Evolutionary conservation across 2,888 invertebrate genomes (phyloP).

Genomic region (Synanthedon tipuliformis): DNA sequence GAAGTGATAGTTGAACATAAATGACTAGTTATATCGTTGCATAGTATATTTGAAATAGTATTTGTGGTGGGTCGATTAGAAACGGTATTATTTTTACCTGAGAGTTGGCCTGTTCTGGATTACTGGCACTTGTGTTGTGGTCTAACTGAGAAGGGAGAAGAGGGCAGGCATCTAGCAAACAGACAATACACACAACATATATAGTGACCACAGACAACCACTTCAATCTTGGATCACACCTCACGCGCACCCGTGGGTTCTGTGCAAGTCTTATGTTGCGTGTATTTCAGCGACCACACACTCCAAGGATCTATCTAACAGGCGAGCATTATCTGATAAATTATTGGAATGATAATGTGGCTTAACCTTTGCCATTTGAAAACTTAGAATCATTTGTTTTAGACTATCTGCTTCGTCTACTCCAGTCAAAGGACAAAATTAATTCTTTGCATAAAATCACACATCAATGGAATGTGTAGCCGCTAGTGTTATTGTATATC

Average conservation of each 20-base stretch:
- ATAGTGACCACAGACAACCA: conserved; percentile 71
- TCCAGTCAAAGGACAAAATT: too few relatives aligned
- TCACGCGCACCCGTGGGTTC: conserved; percentile 55
- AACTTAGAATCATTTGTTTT: too few relatives aligned
- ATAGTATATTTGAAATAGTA: conserved; percentile 62
- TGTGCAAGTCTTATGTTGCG: conserved; percentile 61
- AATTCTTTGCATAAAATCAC: too few relatives aligned
- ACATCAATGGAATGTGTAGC: too few relatives aligned
- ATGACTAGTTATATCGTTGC: conserved; percentile 59
- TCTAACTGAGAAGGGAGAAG: conserved; percentile 88
- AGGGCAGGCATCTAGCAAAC: conserved; percentile 95
- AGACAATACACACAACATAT: conserved; percentile 86
- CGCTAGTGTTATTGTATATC: conserved; percentile 33
- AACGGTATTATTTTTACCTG: conserved; percentile 72
- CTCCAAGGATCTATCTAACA: background rate
- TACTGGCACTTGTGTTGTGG: conserved; percentile 83
- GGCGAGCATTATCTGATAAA: too few relatives aligned
- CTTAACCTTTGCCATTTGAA: too few relatives aligned
- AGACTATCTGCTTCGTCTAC: too few relatives aligned
- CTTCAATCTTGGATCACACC: conserved; percentile 68
- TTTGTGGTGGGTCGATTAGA: conserved; percentile 64
- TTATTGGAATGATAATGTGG: too few relatives aligned
- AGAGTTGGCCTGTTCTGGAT: conserved; percentile 78
- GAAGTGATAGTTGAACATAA: conserved; percentile 61
- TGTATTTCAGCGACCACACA: conserved; percentile 19